A percentile compares a stretch with the other conserved stretches of the same genome.
phyloP scores from a whole-genome alignment of 2,113 vertebrate genomes.

The Sminthopsis crassicaudata region DNA sequence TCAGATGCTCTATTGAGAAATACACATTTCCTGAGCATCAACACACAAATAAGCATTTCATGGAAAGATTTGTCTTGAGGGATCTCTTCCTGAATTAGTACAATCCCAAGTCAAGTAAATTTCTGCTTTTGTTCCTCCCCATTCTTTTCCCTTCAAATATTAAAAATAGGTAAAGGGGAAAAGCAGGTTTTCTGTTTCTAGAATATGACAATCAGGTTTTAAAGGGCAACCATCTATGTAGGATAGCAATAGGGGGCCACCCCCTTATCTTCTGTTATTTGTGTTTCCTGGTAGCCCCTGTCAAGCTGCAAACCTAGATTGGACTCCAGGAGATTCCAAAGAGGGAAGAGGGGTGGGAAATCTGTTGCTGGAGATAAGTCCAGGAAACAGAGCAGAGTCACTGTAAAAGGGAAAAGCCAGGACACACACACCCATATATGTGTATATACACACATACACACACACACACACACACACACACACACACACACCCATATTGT shows the following conservation, averaged over 20 bases:
- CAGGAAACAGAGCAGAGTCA: constrained; percentile 57
- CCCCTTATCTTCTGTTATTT: constrained; percentile 54
- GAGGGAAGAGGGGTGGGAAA: constrained; percentile 52
- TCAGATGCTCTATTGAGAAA: neutral
- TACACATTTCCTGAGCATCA: neutral
- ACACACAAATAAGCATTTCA: neutral
- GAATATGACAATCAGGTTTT: constrained; percentile 59
- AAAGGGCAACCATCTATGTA: neutral
- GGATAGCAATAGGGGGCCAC: neutral
- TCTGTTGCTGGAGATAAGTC: constrained; percentile 66
- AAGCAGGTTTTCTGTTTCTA: constrained; percentile 49
- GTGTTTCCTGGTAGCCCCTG: constrained; percentile 5
- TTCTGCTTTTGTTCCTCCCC: constrained; percentile 46
- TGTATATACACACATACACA: neutral
- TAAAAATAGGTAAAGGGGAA: constrained; percentile 3
- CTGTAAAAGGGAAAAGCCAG: neutral
- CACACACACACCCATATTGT: too few relatives aligned
- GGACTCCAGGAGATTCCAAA: constrained; percentile 54
- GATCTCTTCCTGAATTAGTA: neutral
- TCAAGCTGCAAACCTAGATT: constrained; percentile 57
- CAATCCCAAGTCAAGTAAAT: constrained; percentile 40
- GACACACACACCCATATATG: neutral
- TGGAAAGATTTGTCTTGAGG: neutral
- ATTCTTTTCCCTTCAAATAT: constrained; percentile 19
- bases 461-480: neutral